Evolutionary conservation across 2,113 vertebrate species (phyloP).

Genomic region (Tychaedon coryphoeus): DNA sequence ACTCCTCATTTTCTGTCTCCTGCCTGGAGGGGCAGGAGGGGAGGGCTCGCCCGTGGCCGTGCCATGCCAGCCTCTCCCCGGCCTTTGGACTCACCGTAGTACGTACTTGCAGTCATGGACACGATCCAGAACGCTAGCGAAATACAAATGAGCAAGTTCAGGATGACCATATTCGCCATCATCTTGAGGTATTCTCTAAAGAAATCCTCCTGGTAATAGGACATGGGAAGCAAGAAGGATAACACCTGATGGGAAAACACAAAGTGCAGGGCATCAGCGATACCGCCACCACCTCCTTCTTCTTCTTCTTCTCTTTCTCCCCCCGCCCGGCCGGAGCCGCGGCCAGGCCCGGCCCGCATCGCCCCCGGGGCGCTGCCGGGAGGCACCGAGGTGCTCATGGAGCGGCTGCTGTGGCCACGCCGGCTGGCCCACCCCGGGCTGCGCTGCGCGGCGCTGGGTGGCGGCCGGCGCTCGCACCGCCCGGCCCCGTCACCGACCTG

Average conservation of each 20-base stretch:
- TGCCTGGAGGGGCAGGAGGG: neutral
- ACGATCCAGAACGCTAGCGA: constrained; percentile 90
- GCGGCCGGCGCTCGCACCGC: fast-evolving
- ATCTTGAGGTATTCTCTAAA: constrained; percentile 84
- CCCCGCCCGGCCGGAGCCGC: neutral
- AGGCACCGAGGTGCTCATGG: neutral
- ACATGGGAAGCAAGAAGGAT: constrained; percentile 53
- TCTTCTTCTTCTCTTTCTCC: neutral
- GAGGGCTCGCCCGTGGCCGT: neutral
- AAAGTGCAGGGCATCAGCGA: neutral
- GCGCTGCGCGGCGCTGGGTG: neutral
- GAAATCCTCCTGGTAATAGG: constrained; percentile 59
- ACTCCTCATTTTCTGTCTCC: fast-evolving
- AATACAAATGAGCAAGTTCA: constrained; percentile 86
- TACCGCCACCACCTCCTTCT: neutral
- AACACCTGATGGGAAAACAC: constrained; percentile 34
- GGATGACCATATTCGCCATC: constrained; percentile 87
- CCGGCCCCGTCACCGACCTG: neutral
- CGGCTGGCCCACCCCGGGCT: too few species aligned
- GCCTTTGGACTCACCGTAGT: constrained; percentile 81
- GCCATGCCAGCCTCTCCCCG: neutral
- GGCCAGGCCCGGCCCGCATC: neutral
- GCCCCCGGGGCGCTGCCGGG: neutral
- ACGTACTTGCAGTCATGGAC: constrained; percentile 85
- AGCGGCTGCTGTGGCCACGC: neutral